Percentiles rank a stretch among this genome's conserved stretches.
Evolutionary conservation across 2,888 invertebrate genomes (phyloP).

Genomic region (Eilema sororculum): DNA sequence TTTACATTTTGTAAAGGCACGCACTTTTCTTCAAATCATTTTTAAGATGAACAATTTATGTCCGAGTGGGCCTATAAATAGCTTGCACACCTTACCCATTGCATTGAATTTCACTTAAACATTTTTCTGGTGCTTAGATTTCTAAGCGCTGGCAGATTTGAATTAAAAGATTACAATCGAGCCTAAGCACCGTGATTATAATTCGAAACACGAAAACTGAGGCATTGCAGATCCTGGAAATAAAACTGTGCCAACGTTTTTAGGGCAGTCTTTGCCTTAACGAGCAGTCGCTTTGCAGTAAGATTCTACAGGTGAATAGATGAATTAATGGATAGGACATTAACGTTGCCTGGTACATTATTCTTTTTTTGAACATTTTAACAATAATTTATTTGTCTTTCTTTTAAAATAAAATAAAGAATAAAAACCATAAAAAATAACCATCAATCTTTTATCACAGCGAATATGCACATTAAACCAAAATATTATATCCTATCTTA

Average conservation of each 20-base stretch:
- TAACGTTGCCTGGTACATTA: neutral
- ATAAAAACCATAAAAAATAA: too few species aligned
- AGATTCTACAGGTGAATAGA: neutral
- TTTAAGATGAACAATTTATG: neutral
- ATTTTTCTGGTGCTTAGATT: too few species aligned
- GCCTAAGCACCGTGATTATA: neutral
- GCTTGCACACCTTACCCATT: too few species aligned
- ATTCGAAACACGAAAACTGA: neutral
- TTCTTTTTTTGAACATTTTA: too few species aligned
- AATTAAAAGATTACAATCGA: neutral
- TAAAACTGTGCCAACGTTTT: neutral
- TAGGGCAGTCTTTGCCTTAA: neutral
- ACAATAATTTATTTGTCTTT: too few species aligned
- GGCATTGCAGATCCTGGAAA: neutral
- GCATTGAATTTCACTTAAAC: neutral
- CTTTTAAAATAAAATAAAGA: too few species aligned
- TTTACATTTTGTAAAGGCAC: neutral
- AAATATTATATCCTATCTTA: neutral
- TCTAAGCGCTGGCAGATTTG: too few species aligned
- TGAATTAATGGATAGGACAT: neutral
- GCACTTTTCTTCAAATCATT: neutral
- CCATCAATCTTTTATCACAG: too few species aligned
- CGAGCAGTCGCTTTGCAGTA: neutral
- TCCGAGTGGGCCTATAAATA: neutral
- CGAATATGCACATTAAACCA: neutral